Evolutionary conservation across 2,113 vertebrate genomes (phyloP), one percentile per base, ranked within the genome.

Genomic region (Asarcornis scutulata): DNA sequence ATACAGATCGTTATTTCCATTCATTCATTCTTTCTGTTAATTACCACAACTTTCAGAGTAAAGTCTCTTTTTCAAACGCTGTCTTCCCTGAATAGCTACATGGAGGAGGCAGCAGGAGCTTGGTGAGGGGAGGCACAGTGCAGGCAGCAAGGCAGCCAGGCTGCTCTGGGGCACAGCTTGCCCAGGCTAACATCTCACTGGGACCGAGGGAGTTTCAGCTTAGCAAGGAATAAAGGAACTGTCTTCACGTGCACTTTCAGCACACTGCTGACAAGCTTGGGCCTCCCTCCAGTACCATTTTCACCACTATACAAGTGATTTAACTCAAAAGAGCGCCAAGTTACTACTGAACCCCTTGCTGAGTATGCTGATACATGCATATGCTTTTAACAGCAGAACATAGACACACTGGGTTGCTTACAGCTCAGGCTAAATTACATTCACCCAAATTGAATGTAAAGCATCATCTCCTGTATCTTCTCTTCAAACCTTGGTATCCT

Each of bases 381-480:
- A n/a, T 6, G 29, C 55, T 40, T 16, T n/a, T 67, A 48, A 27
- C 77, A 69, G 17, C 67, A 83, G 42, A 60, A 34, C 1, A 71
- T 0, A 5, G 6, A 55, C n/a, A 29, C 8, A 3, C 6, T 5
- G 18, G 2, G 5, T 18, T 56, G 13, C 31, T 32, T 31, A 34
- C 44, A 79, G 38, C 32, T 76, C 52, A 23, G 29, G 40, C 29
- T 72, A 25, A n/a, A 13, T n/a, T 27, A 21, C 1, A 50, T 60
- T 8, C 56, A 63, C 31, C 23, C 21, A 34, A 79, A 66, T 17
- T 25, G 76, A 60, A 74, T 0, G 7, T 17, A 64, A 64, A 38
- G 7, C 44, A 59, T n/a, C 2, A 62, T 32, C 17, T 25, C 27
- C 50, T 10, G 0, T 4, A 29, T 34, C 58, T 42, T n/a, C 62